These are phyloP conservation scores for Stegana nigrithorax DNA, from an alignment of 2,888 invertebrate genomes.

Conservation along the genomic window DNA sequence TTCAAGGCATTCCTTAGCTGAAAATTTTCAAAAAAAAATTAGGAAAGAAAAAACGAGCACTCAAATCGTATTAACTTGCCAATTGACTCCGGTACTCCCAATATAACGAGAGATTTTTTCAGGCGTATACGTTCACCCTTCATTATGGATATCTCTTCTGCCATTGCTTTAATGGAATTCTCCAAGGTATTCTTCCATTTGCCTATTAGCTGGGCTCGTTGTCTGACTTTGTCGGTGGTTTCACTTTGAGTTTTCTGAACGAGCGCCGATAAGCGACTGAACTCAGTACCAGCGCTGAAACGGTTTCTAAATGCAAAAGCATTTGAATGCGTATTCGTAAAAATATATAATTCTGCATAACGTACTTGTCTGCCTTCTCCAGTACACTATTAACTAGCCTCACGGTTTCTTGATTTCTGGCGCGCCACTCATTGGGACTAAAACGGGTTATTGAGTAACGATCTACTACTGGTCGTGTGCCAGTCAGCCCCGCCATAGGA, in stretches of 20 bases:
- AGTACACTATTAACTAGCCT: conserved; percentile 68
- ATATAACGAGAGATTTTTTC: conserved; percentile 75
- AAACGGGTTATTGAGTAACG: conserved; percentile 81
- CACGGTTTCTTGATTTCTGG: conserved; percentile 72
- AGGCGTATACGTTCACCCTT: conserved; percentile 77
- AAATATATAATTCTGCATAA: neutral
- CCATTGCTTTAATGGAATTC: conserved; percentile 75
- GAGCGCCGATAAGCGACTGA: conserved; percentile 74
- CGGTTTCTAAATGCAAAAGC: conserved; percentile 71
- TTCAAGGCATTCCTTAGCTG: conserved; percentile 79
- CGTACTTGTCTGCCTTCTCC: conserved; percentile 71
- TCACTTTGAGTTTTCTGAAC: conserved; percentile 78
- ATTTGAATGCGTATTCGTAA: neutral
- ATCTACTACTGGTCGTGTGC: conserved; percentile 80
- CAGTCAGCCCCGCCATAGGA: conserved; percentile 77
- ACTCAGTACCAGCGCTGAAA: conserved; percentile 75
- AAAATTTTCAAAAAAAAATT: too few species aligned
- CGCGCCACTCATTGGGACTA: conserved; percentile 80
- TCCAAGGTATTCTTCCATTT: conserved; percentile 83
- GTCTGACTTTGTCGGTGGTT: conserved; percentile 75
- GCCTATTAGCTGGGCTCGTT: conserved; percentile 77
- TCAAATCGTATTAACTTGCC: conserved; percentile 55
- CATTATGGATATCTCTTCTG: conserved; percentile 77
- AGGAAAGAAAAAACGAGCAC: neutral
- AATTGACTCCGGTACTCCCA: conserved; percentile 81